These are phyloP conservation scores for Chloroceryle inda DNA, from an alignment of 2,797 vertebrate species.

Conservation along the genomic window DNA sequence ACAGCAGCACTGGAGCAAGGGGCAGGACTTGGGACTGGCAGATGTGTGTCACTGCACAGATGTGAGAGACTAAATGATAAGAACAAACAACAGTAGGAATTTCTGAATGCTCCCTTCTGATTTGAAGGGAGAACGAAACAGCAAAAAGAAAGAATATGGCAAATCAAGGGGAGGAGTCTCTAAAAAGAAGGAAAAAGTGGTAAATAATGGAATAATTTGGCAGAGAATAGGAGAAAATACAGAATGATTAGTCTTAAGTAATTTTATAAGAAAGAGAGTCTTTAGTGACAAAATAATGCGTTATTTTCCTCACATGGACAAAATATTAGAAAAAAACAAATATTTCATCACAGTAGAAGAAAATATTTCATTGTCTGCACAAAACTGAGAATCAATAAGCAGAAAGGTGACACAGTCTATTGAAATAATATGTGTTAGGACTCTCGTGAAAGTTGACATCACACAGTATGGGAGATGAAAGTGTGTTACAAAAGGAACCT, in stretches of 20 bases:
- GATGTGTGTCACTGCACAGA: background rate
- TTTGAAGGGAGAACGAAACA: background rate
- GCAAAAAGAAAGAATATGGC: background rate
- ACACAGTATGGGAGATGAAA: background rate
- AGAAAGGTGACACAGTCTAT: background rate
- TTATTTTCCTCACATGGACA: background rate
- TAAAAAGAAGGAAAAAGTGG: background rate
- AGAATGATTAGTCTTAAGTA: background rate
- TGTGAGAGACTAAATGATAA: background rate
- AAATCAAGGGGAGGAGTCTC: background rate
- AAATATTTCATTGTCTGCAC: background rate
- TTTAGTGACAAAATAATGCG: background rate
- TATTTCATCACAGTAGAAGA: background rate
- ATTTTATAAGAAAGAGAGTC: background rate
- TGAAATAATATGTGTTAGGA: background rate
- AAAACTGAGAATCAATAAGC: background rate
- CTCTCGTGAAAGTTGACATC: background rate
- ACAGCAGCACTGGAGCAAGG: background rate
- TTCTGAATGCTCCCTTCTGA: background rate
- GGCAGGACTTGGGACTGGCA: background rate
- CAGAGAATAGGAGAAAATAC: background rate
- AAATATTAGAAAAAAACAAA: background rate
- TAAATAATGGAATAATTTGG: constrained; percentile 2
- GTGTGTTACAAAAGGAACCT: background rate
- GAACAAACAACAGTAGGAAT: background rate